Evolutionary conservation across 1,140 invertebrate species (phyloP), one percentile per base, ranked within the genome.

Genomic region (Stegodyphus mimosarum): DNA sequence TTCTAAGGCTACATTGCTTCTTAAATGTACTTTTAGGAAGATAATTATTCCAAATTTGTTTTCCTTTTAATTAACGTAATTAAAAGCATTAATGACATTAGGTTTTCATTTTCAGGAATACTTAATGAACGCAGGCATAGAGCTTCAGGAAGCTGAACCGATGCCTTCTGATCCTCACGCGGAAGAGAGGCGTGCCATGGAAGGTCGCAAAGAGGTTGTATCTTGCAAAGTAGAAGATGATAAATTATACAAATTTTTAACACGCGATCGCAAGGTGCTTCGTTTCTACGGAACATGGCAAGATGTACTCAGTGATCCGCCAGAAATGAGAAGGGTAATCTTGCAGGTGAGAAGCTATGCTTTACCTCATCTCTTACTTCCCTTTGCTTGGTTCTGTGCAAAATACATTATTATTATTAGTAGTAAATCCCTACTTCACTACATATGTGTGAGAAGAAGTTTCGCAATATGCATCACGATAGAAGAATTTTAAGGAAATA

Each of bases 251-350:
- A 91, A 93, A 51, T 95, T 94, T 89, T 89, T 95, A 49, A 92
- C 95, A 88, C 94, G 93, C 88, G 94, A 95, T 88, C 93, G 93
- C 49, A 94, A 94, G 92, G 91, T 95, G 63, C 90, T 96, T 50
- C 93, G 95, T 67, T 97, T 97, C 89, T 93, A 94, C 87, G 94
- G 94, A 49, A 91, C 94, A 1, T 96, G 95, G 95, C 94, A 96
- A 89, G 94, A 95, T 77, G 92, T 94, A 2, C 33, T 86, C 9
- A 52, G 5, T 15, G 83, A 86, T 7, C 83, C 83, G 1, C 66
- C 66, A 13, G 83, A 78, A 6, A 72, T 72, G 18, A 70, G 83
- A 15, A 69, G 18, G 7, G 75, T 86, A 4, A 52, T 86, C 18
- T 5, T 86, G 9, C 74, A 71, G 83, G 74, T 86, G 13, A 70